These are phyloP conservation scores for Scaptomyza polygonia DNA, from an alignment of 2,888 invertebrate species.

Conservation along the genomic window DNA sequence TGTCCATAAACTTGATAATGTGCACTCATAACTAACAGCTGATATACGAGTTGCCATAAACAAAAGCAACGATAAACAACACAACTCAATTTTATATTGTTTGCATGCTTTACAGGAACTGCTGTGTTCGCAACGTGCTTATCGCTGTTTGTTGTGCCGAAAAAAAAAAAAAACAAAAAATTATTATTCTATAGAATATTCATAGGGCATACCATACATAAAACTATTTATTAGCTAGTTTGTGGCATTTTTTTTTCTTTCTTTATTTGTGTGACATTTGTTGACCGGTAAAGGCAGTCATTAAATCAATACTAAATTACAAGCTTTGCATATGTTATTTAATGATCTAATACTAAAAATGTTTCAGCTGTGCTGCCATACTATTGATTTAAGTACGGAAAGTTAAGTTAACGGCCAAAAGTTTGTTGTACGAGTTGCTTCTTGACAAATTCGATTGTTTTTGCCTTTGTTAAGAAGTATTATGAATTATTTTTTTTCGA, in stretches of 20 bases:
- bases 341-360: not conserved
- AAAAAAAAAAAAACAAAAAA: too few relatives aligned
- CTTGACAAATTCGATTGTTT: too few relatives aligned
- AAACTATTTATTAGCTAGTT: slow-evolving; percentile 49
- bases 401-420: too few relatives aligned
- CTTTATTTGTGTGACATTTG: slow-evolving; percentile 11
- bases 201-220: slow-evolving; percentile 39
- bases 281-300: slow-evolving; percentile 7
- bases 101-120: slow-evolving; percentile 15
- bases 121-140: slow-evolving; percentile 51
- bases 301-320: slow-evolving; percentile 19
- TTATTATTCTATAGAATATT: slow-evolving; percentile 36
- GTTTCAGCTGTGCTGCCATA: too few relatives aligned
- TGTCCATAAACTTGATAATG: not conserved
- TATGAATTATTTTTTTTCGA: too few relatives aligned
- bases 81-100: slow-evolving; percentile 16
- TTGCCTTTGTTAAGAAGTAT: too few relatives aligned
- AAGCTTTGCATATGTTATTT: not conserved
- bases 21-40: slow-evolving; percentile 35
- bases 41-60: slow-evolving; percentile 30
- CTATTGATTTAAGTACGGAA: too few relatives aligned
- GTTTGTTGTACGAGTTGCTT: too few relatives aligned
- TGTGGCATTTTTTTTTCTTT: not conserved
- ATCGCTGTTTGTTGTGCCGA: slow-evolving; percentile 39
- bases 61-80: not conserved